Evolutionary conservation across 2,797 vertebrate genomes (phyloP).

Genomic region (Tragopan temminckii): DNA sequence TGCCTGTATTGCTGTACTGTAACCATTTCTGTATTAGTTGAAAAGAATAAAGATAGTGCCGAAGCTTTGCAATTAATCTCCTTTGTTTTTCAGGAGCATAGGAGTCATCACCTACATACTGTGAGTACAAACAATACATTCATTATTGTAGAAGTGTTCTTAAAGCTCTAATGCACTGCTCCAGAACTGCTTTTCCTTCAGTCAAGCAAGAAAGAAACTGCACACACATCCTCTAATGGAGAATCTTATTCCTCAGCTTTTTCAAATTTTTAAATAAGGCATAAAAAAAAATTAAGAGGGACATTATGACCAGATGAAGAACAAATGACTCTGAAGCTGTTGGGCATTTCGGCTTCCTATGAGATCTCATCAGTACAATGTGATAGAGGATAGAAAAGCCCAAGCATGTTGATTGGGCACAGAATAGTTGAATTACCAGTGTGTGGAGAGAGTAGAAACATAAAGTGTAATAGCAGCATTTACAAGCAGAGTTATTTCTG

Average conservation of each 20-base stretch:
- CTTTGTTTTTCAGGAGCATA: conserved; percentile 91
- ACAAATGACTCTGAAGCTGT: neutral
- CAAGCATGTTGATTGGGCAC: neutral
- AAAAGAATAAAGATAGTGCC: neutral
- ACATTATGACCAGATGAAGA: neutral
- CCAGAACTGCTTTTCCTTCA: neutral
- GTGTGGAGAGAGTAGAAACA: neutral
- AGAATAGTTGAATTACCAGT: neutral
- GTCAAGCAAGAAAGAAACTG: neutral
- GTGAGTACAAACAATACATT: conserved; percentile 85
- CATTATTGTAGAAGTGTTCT: neutral
- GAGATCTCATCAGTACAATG: neutral
- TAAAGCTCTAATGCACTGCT: neutral
- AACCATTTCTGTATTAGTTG: neutral
- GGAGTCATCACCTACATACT: conserved; percentile 99
- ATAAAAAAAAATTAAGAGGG: neutral
- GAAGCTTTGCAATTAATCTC: neutral
- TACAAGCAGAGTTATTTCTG: neutral
- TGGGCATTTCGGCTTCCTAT: neutral
- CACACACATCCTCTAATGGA: fast-evolving
- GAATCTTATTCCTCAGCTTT: neutral
- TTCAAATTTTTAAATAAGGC: neutral
- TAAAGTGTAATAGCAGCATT: neutral
- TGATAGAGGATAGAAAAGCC: neutral
- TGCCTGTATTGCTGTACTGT: neutral